Evolutionary conservation across 2,888 invertebrate genomes (phyloP), one percentile per base, ranked within the genome.

Genomic region (Apotomis turbidana): DNA sequence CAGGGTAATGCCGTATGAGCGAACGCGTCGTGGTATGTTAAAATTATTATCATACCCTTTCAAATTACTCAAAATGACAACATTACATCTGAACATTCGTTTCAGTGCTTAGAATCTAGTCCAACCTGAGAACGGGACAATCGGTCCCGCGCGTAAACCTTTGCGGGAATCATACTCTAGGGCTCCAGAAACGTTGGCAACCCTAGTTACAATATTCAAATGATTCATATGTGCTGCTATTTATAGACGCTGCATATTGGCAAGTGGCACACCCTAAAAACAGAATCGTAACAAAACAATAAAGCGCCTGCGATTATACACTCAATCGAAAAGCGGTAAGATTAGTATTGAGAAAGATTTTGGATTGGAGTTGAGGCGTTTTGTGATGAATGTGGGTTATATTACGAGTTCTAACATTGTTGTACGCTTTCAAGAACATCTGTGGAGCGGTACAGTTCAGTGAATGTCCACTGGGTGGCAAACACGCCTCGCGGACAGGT

Each of bases 141-240:
- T 27, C 27, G 27, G 27, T 27, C 27, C 27, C 27, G 2, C 27
- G 2, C 27, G 27, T 27, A 27, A 27, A 27, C 27, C 27, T 27
- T 27, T 27, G 27, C 27, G 27, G 27, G 27, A 27, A 27, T 27
- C 27, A 27, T 27, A 27, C 27, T 27, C 27, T 27, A 27, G 27
- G 27, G 2, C 27, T 27, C 27, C 27, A 2, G 27, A 27, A 27
- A 27, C 27, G 27, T 27, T 2, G 27, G 27, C 27, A 27, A 27
- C 27, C 27, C 44, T 6, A 8, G 72, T 68, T 74, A 76, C 44
- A 74, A 71, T 75, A 75, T 68, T 76, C 64, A 64, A 76, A 76
- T 76, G 76, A 76, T 70, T 76, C 77, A 75, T 73, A 70, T 61
- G 55, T 69, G 41, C 54, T 27, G 59, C 69, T 71, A 74, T 74